Conservation (phyloP, 2,113 vertebrate genomes). For the Nymphicus hollandicus region DNA sequence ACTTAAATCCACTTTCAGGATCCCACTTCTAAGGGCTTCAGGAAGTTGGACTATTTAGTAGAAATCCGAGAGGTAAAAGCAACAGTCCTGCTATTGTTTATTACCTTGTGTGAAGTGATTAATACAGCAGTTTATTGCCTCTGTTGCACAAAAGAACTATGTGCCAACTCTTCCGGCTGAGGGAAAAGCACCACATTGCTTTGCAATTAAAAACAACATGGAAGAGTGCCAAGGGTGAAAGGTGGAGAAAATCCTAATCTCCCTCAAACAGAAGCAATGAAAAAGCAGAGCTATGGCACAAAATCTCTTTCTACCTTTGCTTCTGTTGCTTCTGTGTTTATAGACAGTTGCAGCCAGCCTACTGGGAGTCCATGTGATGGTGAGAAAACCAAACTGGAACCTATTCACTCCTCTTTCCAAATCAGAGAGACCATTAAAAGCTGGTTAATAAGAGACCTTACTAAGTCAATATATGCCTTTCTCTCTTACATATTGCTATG, state of each 20-base stretch:
- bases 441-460: neutral
- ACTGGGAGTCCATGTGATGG: neutral
- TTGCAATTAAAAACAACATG: constrained; percentile 59
- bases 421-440: neutral
- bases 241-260: constrained; percentile 34
- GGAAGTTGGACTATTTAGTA: neutral
- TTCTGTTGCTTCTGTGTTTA: neutral
- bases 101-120: neutral
- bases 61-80: neutral
- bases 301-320: neutral
- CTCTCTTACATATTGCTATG: neutral
- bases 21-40: neutral
- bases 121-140: constrained; percentile 45
- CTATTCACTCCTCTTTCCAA: neutral
- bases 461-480: neutral
- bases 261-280: neutral
- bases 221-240: constrained; percentile 61
- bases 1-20: neutral
- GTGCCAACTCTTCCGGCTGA: constrained; percentile 37
- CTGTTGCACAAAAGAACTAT: constrained; percentile 1
- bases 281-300: neutral
- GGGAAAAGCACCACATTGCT: constrained; percentile 49
- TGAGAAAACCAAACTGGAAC: neutral
- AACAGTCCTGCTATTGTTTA: neutral
- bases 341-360: neutral